Evolutionary conservation across 2,888 invertebrate genomes (phyloP).

Genomic region (Drosophila cracens): DNA sequence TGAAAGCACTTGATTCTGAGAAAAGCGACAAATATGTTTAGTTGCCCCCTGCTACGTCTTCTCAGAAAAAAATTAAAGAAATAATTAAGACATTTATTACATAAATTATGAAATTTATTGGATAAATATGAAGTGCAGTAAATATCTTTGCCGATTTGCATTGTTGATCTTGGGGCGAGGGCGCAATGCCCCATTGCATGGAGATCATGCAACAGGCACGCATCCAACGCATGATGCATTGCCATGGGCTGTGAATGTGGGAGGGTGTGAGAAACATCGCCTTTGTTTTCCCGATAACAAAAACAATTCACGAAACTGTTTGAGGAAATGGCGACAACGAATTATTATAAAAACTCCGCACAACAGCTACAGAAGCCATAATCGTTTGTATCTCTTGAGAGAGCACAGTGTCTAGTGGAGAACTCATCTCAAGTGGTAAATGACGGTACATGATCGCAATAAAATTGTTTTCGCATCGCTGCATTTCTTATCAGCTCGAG

Average conservation of each 20-base stretch:
- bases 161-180: constrained; percentile 33
- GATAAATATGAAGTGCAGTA: not conserved
- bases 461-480: not conserved
- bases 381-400: not conserved
- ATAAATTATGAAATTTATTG: constrained; percentile 4
- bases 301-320: constrained; percentile 19
- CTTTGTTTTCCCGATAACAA: constrained; percentile 44
- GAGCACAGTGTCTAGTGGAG: constrained; percentile 17
- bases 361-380: not conserved
- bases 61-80: not conserved
- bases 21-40: not conserved
- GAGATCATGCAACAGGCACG: constrained; percentile 43
- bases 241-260: constrained; percentile 7
- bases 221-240: constrained; percentile 42
- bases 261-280: constrained; percentile 9
- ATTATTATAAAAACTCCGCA: constrained; percentile 49
- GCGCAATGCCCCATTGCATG: constrained; percentile 38
- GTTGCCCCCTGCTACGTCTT: not conserved
- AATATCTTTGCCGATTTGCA: not conserved
- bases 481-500: constrained; percentile 40
- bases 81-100: not conserved
- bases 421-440: constrained; percentile 11
- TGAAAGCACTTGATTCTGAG: not conserved
- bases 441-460: not conserved
- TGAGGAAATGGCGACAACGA: constrained; percentile 31